A percentile compares a stretch with the other conserved stretches of the same genome.
Conservation (phyloP, 2,888 invertebrate species). For the Bedellia somnulentella region DNA sequence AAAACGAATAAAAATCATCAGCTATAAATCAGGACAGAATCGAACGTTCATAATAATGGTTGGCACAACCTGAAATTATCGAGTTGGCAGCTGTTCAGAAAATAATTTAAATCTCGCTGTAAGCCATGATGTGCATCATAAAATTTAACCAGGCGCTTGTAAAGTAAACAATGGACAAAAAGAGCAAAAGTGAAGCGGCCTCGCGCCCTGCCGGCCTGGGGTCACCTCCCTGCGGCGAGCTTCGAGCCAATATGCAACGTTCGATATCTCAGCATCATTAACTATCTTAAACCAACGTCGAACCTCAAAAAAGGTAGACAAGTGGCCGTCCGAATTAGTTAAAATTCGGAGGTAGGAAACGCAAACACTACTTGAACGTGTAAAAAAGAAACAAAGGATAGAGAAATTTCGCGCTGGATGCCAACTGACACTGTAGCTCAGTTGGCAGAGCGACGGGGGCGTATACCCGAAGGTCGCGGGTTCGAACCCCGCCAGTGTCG, state of each 20-base stretch:
- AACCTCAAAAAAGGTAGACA: background rate
- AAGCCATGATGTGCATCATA: slow-evolving; percentile 48
- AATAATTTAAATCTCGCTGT: slow-evolving; percentile 35
- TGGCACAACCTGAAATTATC: slow-evolving; percentile 33
- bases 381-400: no score
- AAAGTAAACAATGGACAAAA: slow-evolving; percentile 58
- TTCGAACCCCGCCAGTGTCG: no score
- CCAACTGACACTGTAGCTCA: no score
- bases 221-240: background rate
- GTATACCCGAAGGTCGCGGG: no score
- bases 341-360: no score
- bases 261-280: no score
- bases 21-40: slow-evolving; percentile 35
- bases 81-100: slow-evolving; percentile 48
- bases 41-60: slow-evolving; percentile 26
- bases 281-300: background rate
- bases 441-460: no score
- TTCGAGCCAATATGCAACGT: background rate
- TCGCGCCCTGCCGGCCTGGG: slow-evolving; percentile 21
- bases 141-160: slow-evolving; percentile 42
- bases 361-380: no score
- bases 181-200: slow-evolving; percentile 33
- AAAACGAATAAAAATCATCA: slow-evolving; percentile 28
- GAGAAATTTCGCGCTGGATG: no score
- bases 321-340: no score